A percentile compares a stretch with the other conserved stretches of the same genome.
Evolutionary conservation across 2,888 invertebrate genomes (phyloP).

Genomic region (Apeira syringaria): DNA sequence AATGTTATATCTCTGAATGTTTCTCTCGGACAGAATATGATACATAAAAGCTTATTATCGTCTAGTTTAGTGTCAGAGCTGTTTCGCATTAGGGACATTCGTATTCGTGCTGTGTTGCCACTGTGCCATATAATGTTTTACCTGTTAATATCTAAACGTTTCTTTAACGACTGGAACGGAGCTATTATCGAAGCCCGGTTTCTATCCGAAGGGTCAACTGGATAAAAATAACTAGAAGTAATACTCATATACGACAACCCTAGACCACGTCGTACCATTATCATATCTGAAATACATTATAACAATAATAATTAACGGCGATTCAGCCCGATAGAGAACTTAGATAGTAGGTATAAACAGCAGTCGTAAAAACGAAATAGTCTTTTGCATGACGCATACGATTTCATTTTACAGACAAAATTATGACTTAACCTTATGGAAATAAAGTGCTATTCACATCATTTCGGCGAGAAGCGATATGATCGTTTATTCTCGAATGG

Average conservation of each 20-base stretch:
- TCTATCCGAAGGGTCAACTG: constrained; percentile 8
- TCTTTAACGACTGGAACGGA: constrained; percentile 20
- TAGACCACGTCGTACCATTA: not conserved
- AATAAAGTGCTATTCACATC: constrained; percentile 17
- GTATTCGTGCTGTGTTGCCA: constrained; percentile 21
- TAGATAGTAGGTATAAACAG: constrained; percentile 16
- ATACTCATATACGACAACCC: not conserved
- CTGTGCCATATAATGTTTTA: constrained; percentile 28
- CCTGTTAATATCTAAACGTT: constrained; percentile 21
- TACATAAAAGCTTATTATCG: constrained; percentile 29
- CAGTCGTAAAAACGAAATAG: constrained; percentile 24
- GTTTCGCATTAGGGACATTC: constrained; percentile 20
- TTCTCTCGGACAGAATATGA: constrained; percentile 23
- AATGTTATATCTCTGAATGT: constrained; percentile 31
- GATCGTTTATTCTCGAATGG: not conserved
- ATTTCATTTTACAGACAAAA: not conserved
- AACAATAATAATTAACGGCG: constrained; percentile 16
- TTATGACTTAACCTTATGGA: constrained; percentile 6
- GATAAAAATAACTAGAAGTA: constrained; percentile 7
- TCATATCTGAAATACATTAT: not conserved
- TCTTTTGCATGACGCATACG: constrained; percentile 17
- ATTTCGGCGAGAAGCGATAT: not conserved
- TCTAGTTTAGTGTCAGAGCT: constrained; percentile 22
- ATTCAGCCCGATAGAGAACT: constrained; percentile 19
- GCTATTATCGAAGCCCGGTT: constrained; percentile 21